A percentile compares a stretch with the other conserved stretches of the same genome.
Evolutionary conservation across 2,113 vertebrate species (phyloP).

Genomic region (Brienomyrus longianalis): DNA sequence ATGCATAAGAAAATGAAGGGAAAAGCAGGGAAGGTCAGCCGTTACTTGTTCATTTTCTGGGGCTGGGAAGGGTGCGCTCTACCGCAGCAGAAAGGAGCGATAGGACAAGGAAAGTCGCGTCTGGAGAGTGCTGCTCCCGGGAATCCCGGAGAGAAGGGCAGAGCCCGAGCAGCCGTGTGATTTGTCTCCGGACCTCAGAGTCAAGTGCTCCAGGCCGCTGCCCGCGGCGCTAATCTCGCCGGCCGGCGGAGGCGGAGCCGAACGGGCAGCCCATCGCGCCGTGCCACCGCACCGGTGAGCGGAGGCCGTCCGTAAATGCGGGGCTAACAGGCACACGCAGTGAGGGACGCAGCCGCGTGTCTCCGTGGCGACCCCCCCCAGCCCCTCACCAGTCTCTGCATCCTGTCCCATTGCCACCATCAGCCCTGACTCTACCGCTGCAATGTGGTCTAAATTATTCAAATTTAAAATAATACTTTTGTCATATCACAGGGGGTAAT

Average conservation of each 20-base stretch:
- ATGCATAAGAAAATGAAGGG: neutral
- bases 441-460: neutral
- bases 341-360: neutral
- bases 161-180: neutral
- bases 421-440: neutral
- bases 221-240: neutral
- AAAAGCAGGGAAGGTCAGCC: neutral
- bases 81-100: neutral
- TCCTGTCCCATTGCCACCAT: neutral
- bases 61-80: neutral
- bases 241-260: neutral
- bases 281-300: neutral
- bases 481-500: neutral
- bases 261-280: neutral
- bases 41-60: neutral
- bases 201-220: neutral
- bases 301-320: neutral
- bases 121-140: neutral
- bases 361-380: neutral
- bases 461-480: slow-evolving; percentile 5
- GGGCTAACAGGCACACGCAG: neutral
- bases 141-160: neutral
- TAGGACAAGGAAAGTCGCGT: neutral
- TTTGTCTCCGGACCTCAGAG: neutral
- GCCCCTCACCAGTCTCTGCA: neutral